Evolutionary conservation across 2,797 vertebrate species (phyloP), one percentile per base, ranked within the genome.

Genomic region (Carapus acus): DNA sequence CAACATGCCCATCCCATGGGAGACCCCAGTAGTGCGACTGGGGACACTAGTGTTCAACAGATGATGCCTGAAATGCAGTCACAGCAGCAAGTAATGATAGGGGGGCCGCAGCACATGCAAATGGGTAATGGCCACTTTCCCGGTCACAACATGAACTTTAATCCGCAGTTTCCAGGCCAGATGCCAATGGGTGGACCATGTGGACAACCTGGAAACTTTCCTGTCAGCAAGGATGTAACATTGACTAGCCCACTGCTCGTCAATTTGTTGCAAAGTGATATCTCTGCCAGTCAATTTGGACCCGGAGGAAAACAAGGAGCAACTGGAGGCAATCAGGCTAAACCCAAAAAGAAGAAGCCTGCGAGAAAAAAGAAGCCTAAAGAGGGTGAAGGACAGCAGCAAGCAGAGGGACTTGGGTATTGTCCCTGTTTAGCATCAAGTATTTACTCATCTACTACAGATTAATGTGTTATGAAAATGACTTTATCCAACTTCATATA

Each of bases 261-360:
- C 67, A 98, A 99, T 81, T 87, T 99, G 58, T 85, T 99, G n/a
- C 96, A 99, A 74, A 98, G 94, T 18, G 96, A 99, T 71, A 98
- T 99, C 77, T 96, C 96, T 42, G 93, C 96, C 11, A 91, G 93
- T 70, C 96, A 98, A 84, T 97, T 98, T 79, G 96, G 94, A 42
- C 93, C 94, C 56, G 94, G 93, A 77, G 96, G 86, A 80, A 99
- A 99, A 74, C 94, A 95, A 66, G 95, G 91, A 60, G 51, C 87
- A 22, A 84, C 83, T 15, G 93, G 84, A 33, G 87, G 83, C 50
- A 94, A 88, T 71, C 84, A 94, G 74, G 88, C 86, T 69, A 97
- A 98, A 85, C 93, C 92, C 17, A 98, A 98, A 85, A 99, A 97
- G 85, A 98, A 99, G 87, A 99, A 98, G 73, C 93, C 94, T n/a